Evolutionary conservation across 2,888 invertebrate species (phyloP), one percentile per base, ranked within the genome.

Genomic region (Eustalomyia histrio): DNA sequence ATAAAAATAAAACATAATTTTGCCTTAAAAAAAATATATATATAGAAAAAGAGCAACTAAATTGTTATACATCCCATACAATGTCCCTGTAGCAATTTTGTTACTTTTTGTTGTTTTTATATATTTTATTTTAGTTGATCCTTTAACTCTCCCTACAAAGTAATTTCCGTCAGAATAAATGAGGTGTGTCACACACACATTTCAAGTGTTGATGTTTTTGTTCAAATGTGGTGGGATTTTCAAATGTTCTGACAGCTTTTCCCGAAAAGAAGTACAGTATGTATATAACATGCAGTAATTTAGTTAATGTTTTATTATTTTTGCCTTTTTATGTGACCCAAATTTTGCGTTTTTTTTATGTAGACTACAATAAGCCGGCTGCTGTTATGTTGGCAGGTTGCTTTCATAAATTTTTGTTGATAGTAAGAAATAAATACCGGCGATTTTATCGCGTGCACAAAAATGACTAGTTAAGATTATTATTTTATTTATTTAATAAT

Each of bases 1-100:
- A 75, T 74, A 73, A 72, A 72, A 73, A 80, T 64, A 75, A 76
- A 78, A 71, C 74, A 71, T 75, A 71, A 76, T 80, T 74, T 50
- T 58, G 24, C 52, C 43, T 17, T 47, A 24, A 58, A 58, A 50
- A 7, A 43, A 60, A 16, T 8, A 10, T 35, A 69, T 2, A 57
- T 7, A n/a, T 21, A 52, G 29, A 47, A 43, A 65, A 65, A 33
- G 21, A 71, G 7, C 17, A 21, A 68, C 10, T 52, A 61, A 71
- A 65, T 3, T 24, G 5, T 5, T 3, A 24, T 3, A 61, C 43
- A 67, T 63, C 72, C 58, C 53, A 43, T 50, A 73, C 18, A 64
- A 50, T 76, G 76, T 81, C 69, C 57, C 78, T 81, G 78, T 67
- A 67, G 47, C 47, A 78, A 68, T 67, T 71, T 78, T 58, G 39